A percentile compares a stretch with the other conserved stretches of the same genome.
phyloP scores from a whole-genome alignment of 2,113 vertebrate species.

The Lates calcarifer region DNA sequence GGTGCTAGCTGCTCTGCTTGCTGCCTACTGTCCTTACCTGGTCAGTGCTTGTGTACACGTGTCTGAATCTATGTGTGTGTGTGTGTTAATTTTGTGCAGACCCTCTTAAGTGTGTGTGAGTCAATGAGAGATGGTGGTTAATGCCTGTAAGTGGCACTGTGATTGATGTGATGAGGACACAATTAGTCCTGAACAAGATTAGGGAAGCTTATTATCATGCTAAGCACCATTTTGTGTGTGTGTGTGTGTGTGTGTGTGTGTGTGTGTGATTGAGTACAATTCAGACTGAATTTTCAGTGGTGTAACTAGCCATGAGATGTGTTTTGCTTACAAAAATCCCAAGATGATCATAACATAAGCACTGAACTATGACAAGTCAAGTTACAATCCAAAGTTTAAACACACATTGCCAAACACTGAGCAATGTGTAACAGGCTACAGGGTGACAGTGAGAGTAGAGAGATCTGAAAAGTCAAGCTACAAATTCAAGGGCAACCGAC shows the following conservation, averaged over 20 bases:
- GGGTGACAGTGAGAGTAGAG: no score
- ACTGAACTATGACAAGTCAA: no score
- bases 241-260: neutral
- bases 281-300: neutral
- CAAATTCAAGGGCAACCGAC: no score
- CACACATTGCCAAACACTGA: no score
- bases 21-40: slow-evolving; percentile 90
- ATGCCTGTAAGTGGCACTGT: slow-evolving; percentile 39
- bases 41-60: slow-evolving; percentile 62
- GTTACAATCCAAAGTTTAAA: no score
- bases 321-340: neutral
- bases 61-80: slow-evolving; percentile 20
- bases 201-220: slow-evolving; percentile 36
- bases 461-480: no score
- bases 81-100: neutral
- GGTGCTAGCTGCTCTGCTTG: slow-evolving; percentile 87
- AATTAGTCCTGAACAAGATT: slow-evolving; percentile 43
- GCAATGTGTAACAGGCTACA: no score
- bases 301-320: neutral
- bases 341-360: no score
- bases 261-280: no score
- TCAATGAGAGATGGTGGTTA: slow-evolving; percentile 39
- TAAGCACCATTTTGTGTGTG: slow-evolving; percentile 18
- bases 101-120: slow-evolving; percentile 19
- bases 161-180: slow-evolving; percentile 39